phyloP scores from a whole-genome alignment of 2,888 invertebrate species.

The Epirrhoe tristata region DNA sequence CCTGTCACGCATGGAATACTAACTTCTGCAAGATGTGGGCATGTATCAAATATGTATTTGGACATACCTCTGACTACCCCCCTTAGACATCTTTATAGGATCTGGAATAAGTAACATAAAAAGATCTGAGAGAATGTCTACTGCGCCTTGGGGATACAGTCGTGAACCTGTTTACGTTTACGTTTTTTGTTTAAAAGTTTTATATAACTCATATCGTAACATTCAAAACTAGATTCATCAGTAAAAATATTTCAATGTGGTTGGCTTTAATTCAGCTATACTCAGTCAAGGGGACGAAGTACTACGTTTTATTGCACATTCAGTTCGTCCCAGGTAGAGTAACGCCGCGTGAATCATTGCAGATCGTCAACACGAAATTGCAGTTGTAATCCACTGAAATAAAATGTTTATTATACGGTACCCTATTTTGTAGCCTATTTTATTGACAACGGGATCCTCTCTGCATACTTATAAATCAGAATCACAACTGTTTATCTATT shows the following conservation, averaged over 20 bases:
- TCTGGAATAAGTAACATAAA: too few species aligned
- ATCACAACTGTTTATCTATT: neutral
- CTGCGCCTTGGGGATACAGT: too few species aligned
- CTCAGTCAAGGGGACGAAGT: neutral
- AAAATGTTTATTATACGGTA: constrained; percentile 30
- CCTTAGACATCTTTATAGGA: too few species aligned
- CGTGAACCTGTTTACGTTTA: too few species aligned
- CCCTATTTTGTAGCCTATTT: constrained; percentile 23
- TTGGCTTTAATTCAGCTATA: neutral
- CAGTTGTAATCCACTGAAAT: constrained; percentile 33
- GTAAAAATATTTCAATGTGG: neutral
- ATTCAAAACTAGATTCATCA: neutral
- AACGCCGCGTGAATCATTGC: constrained; percentile 34
- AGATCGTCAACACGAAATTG: constrained; percentile 33
- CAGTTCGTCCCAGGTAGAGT: constrained; percentile 25
- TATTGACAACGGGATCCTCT: constrained; percentile 2
- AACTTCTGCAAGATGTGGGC: too few species aligned
- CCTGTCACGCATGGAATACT: too few species aligned
- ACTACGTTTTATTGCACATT: constrained; percentile 18
- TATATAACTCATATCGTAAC: too few species aligned
- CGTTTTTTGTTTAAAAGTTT: too few species aligned
- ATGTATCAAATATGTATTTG: too few species aligned
- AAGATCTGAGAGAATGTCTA: too few species aligned
- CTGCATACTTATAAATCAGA: neutral
- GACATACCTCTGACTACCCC: too few species aligned